phyloP scores from a whole-genome alignment of 2,888 invertebrate genomes.

The Lamellibrachia columna region DNA sequence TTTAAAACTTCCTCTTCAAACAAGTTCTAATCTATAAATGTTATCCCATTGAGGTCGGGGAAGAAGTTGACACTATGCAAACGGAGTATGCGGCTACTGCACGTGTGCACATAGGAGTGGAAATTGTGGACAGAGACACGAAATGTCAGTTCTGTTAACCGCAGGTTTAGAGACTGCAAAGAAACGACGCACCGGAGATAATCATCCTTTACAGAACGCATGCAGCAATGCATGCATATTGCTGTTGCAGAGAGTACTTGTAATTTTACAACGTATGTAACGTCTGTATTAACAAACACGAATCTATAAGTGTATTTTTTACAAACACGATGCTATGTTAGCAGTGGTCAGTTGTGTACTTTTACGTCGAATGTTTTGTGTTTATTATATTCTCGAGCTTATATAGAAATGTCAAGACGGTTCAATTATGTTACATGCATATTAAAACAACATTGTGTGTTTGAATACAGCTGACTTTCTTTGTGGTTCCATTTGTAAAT shows the following conservation, averaged over 20 bases:
- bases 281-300: background rate
- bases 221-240: background rate
- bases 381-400: background rate
- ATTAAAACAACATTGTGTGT: background rate
- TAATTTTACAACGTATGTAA: background rate
- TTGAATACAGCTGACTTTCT: background rate
- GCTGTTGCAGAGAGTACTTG: background rate
- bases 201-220: background rate
- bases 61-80: background rate
- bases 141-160: background rate
- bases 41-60: background rate
- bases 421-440: too few species aligned
- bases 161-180: background rate
- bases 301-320: background rate
- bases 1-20: background rate
- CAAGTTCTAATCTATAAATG: background rate
- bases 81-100: background rate
- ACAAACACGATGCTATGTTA: slow-evolving; percentile 12
- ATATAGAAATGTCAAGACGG: too few species aligned
- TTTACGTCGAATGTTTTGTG: background rate
- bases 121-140: background rate
- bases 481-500: background rate
- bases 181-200: background rate
- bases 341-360: background rate
- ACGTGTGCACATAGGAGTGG: background rate